Evolutionary conservation across 2,113 vertebrate genomes (phyloP), one percentile per base, ranked within the genome.

Genomic region (Oryzias woworae): DNA sequence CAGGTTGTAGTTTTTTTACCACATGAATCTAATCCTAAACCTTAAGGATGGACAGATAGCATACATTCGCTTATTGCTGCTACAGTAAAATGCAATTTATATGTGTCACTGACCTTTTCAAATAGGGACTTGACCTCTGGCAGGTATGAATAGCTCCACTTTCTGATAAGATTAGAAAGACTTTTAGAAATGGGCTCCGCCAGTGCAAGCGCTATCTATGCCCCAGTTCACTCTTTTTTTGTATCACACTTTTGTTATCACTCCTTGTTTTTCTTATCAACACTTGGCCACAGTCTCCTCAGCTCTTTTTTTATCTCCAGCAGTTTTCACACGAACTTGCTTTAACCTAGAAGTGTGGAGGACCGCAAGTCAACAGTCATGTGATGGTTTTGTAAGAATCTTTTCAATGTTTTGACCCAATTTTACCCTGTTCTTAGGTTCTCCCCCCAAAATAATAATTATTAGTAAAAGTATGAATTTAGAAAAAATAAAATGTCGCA

Each of bases 101-200:
- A 51, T 51, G 15, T 26, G 13, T 8, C 23, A 28, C 5, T 17
- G 51, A 17, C 51, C 24, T 53, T 53, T 23, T 53, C 15, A 23
- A 52, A 7, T 26, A 7, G n/a, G 45, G 17, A 24, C 23, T 13
- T 23, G 20, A 42, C 58, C 47, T 24, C 4, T 22, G 8, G 47
- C 18, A 43, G 31, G 47, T 62, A 50, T 51, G 48, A n/a, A 62
- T 14, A 24, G 31, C 7, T 23, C 23, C 28, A 61, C 26, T 48
- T 15, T 15, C 1, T 23, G 58, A 61, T 61, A 51, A 62, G 36
- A 50, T 4, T 3, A 43, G 17, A 24, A 12, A 61, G 41, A 41
- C 36, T n/a, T 43, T 15, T 26, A 24, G 49, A 44, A 44, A 10
- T 41, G 46, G 7, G 41, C 3, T 16, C 1, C 48, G 47, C 47